Base-by-base conservation (phyloP, 2,797 vertebrate species). In the Amblyraja radiata region DNA sequence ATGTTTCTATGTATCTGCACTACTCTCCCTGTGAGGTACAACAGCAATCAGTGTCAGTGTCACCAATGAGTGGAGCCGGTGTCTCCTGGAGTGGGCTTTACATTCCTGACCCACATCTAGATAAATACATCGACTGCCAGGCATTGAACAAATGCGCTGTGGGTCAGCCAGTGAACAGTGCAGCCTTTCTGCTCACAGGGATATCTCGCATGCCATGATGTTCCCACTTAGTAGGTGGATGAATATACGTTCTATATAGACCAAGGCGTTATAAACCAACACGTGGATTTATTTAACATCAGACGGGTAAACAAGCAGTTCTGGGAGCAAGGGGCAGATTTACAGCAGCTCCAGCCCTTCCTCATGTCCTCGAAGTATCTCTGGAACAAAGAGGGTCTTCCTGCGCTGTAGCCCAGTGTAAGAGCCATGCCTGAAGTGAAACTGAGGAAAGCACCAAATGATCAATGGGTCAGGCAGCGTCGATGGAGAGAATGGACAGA, bases 171-270 rank as follows among this genome's bases (percentile, higher is more conserved):
- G 28, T 21, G 16, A 88, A 88, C 84, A 88, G 16, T 36, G 84
- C n/a, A 88, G 6, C n/a, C 84, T 88, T 88, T 88, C 84, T 65
- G 61, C 63, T 68, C 21, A 88, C 14, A 65, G n/a, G 63, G n/a
- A 68, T 68, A 36, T 88, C 65, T 32, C 61, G 11, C 16, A 36
- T 36, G n/a, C 16, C 16, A 68, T 63, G n/a, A 68, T 65, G 61
- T 88, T 63, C 65, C 16, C 84, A 88, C 84, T 68, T 88, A 63
- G 84, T 65, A 88, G 84, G 61, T 88, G 28, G n/a, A 88, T 88
- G 63, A 68, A 18, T 88, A 68, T 36, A 68, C 9, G 18, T 14
- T 18, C 84, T 88, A 68, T 88, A 68, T 68, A 68, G 21, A 36
- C 16, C 61, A 88, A 88, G n/a, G 61, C 9, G 63, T 18, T 32